phyloP scores from a whole-genome alignment of 1,140 invertebrate species.

The Drosophila elegans region DNA sequence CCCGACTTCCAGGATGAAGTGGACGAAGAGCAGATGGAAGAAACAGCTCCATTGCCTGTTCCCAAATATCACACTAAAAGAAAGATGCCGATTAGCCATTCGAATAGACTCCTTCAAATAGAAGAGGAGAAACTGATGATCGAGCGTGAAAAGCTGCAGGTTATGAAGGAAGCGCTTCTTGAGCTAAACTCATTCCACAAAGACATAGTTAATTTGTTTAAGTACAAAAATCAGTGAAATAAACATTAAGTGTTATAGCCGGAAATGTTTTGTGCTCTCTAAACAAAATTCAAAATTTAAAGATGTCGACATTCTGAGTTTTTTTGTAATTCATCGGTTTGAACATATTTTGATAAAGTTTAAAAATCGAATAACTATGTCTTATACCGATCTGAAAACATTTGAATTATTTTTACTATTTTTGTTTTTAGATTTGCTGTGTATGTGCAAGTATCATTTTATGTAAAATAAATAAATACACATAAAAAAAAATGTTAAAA shows the following conservation, averaged over 20 bases:
- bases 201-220: conserved; percentile 44
- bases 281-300: background rate
- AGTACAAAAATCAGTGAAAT: conserved; percentile 3
- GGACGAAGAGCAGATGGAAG: background rate
- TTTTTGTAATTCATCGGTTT: background rate
- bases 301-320: background rate
- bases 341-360: background rate
- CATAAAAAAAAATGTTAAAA: no score
- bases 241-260: background rate
- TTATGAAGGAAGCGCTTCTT: conserved; percentile 56
- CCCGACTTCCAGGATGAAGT: background rate
- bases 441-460: no score
- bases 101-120: conserved; percentile 43
- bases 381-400: no score
- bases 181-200: conserved; percentile 49
- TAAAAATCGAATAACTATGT: background rate
- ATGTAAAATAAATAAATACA: no score
- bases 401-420: no score
- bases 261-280: background rate
- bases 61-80: background rate
- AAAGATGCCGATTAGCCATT: background rate
- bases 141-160: conserved; percentile 54
- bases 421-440: no score
- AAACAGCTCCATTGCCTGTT: background rate
- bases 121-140: conserved; percentile 55